A percentile compares a stretch with the other conserved stretches of the same genome.
Evolutionary conservation across 1,140 invertebrate species (phyloP).

Genomic region (Trigoniulus corallinus): DNA sequence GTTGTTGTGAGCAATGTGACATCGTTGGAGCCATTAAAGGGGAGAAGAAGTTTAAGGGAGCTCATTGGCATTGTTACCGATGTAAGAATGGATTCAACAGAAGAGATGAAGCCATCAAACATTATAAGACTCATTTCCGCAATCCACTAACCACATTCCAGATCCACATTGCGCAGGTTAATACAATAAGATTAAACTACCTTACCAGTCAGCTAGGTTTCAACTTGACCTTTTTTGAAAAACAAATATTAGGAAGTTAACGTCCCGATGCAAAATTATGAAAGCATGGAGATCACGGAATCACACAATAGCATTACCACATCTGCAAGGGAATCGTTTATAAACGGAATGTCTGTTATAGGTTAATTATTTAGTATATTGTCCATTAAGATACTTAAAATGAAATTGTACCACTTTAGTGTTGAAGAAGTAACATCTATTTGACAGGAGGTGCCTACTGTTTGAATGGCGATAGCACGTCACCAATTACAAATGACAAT

Average conservation of each 20-base stretch:
- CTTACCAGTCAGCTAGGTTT: too few relatives aligned
- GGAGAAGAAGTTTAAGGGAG: constrained; percentile 29
- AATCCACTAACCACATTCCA: constrained; percentile 30
- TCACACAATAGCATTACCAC: too few relatives aligned
- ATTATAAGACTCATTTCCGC: constrained; percentile 29
- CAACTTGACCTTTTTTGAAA: too few relatives aligned
- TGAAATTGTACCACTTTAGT: too few relatives aligned
- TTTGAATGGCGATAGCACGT: too few relatives aligned
- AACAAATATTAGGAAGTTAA: background rate
- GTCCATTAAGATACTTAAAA: too few relatives aligned
- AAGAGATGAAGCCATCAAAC: constrained; percentile 28
- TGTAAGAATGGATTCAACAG: constrained; percentile 29
- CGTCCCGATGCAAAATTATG: background rate
- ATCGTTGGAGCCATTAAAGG: constrained; percentile 29
- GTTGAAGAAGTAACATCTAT: too few relatives aligned
- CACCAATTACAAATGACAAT: too few relatives aligned
- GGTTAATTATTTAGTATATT: too few relatives aligned
- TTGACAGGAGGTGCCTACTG: too few relatives aligned
- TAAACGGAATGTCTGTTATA: too few relatives aligned
- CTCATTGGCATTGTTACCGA: constrained; percentile 30
- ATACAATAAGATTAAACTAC: background rate
- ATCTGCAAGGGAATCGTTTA: too few relatives aligned
- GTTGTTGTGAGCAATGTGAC: constrained; percentile 28
- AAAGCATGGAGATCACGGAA: background rate
- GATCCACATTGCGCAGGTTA: constrained; percentile 27